Percentiles rank a stretch among this genome's conserved stretches.
These are phyloP conservation scores for Cosmia pyralina DNA, from an alignment of 2,888 invertebrate species.

Conservation along the genomic window DNA sequence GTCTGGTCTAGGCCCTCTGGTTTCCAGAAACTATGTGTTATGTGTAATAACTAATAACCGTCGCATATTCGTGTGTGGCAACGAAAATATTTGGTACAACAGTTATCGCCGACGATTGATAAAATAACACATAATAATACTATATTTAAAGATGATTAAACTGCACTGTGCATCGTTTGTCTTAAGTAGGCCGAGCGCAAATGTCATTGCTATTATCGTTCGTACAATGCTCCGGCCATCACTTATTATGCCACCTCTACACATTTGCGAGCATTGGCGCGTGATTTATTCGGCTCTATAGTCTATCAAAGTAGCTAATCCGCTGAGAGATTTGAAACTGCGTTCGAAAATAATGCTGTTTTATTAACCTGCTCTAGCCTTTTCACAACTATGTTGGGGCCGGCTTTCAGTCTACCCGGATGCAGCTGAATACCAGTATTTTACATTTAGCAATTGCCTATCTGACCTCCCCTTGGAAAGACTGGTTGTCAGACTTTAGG, in stretches of 20 bases:
- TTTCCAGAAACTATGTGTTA: too few relatives aligned
- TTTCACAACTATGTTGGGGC: not conserved
- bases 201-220: constrained; percentile 68
- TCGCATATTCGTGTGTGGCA: constrained; percentile 17
- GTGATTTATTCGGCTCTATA: constrained; percentile 9
- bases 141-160: constrained; percentile 65
- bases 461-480: not conserved
- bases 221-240: constrained; percentile 57
- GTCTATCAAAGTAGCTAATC: not conserved
- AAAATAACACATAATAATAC: constrained; percentile 53
- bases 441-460: not conserved
- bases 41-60: too few relatives aligned
- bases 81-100: constrained; percentile 25
- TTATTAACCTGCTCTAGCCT: not conserved
- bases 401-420: not conserved
- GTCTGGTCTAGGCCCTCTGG: too few relatives aligned
- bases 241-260: constrained; percentile 40
- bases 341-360: not conserved
- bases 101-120: constrained; percentile 26
- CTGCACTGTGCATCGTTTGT: constrained; percentile 45
- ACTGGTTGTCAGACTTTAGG: not conserved
- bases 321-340: not conserved
- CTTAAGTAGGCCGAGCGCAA: constrained; percentile 64
- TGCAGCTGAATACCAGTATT: not conserved
- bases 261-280: constrained; percentile 4